phyloP scores from a whole-genome alignment of 2,113 vertebrate species.

The Percina caprodes region DNA sequence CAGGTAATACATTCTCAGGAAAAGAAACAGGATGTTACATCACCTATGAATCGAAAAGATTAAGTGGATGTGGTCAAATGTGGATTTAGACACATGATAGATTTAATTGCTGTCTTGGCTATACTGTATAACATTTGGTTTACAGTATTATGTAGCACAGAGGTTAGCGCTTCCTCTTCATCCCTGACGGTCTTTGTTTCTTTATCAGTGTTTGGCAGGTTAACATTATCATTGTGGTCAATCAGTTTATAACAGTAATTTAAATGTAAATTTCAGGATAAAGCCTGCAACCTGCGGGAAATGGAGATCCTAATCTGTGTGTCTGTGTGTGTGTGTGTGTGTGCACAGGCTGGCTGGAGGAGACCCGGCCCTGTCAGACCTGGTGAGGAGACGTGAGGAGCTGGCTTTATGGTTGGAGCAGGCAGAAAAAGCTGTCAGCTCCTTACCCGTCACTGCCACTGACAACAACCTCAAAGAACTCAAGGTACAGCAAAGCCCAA shows the following conservation, averaged over 20 bases:
- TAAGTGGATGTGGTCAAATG: neutral
- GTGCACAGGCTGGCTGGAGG: slow-evolving; percentile 85
- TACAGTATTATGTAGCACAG: slow-evolving; percentile 19
- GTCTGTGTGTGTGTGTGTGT: slow-evolving; percentile 18
- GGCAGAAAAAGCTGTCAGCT: slow-evolving; percentile 80
- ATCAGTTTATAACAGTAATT: slow-evolving; percentile 59
- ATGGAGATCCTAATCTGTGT: slow-evolving; percentile 62
- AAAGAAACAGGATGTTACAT: neutral
- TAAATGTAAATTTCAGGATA: slow-evolving; percentile 72
- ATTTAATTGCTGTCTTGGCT: slow-evolving; percentile 6
- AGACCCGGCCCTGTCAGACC: slow-evolving; percentile 85
- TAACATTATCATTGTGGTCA: slow-evolving; percentile 53
- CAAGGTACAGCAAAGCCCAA: slow-evolving; percentile 82
- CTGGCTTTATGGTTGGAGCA: slow-evolving; percentile 88
- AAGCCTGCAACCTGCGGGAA: slow-evolving; percentile 44
- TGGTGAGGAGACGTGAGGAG: slow-evolving; percentile 83
- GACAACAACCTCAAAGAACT: slow-evolving; percentile 87
- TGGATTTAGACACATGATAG: neutral
- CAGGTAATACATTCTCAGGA: slow-evolving; percentile 82
- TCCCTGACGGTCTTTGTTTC: slow-evolving; percentile 29
- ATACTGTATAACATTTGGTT: neutral
- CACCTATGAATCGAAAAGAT: neutral
- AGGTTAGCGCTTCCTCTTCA: slow-evolving; percentile 6
- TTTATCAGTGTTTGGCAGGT: slow-evolving; percentile 53
- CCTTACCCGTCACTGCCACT: slow-evolving; percentile 76